Evolutionary conservation across 2,113 vertebrate species (phyloP).

Genomic region (Indicator maculatus): DNA sequence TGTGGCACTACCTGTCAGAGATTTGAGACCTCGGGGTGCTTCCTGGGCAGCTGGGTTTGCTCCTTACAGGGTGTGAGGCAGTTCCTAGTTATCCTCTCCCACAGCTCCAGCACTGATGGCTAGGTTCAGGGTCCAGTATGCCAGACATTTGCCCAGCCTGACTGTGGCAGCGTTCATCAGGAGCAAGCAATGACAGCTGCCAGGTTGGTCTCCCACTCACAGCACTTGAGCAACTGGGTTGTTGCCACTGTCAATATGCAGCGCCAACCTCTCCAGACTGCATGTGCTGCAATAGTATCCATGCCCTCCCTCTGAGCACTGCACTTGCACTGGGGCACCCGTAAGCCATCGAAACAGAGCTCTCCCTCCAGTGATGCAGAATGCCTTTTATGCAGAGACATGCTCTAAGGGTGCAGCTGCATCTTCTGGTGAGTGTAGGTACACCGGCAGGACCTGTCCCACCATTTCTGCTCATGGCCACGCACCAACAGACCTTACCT

Average conservation of each 20-base stretch:
- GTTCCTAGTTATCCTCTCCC: accelerated
- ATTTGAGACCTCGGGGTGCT: accelerated
- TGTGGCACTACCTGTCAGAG: accelerated
- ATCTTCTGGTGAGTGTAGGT: background rate
- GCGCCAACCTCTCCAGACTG: background rate
- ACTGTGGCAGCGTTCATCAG: accelerated
- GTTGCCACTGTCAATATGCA: accelerated
- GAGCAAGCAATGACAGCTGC: background rate
- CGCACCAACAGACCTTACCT: background rate
- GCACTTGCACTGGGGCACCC: accelerated
- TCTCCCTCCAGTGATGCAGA: background rate
- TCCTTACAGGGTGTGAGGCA: background rate
- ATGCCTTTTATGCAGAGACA: background rate
- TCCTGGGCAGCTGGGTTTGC: background rate
- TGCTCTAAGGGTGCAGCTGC: background rate
- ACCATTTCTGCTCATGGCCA: background rate
- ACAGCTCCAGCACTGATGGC: accelerated
- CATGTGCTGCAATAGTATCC: accelerated
- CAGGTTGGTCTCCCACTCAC: background rate
- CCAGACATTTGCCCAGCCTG: background rate
- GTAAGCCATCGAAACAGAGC: background rate
- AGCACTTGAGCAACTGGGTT: background rate
- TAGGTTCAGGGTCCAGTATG: background rate
- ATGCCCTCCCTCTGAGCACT: accelerated
- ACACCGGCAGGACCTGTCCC: background rate